Evolutionary conservation across 2,888 invertebrate genomes (phyloP).

Genomic region (Temnothorax unifasciatus): DNA sequence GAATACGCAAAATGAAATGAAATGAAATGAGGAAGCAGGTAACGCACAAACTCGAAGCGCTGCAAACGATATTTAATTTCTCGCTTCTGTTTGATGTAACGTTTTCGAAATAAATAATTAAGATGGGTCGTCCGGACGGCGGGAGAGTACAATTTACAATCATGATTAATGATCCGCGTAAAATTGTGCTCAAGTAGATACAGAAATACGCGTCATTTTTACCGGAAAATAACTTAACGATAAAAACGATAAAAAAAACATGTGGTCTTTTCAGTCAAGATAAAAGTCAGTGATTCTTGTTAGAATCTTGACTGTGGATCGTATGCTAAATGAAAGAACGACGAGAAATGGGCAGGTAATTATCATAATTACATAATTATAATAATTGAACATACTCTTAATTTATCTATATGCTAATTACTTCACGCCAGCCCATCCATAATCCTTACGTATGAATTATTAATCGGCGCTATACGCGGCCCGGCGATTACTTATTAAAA

Average conservation of each 20-base stretch:
- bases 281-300: conserved; percentile 10
- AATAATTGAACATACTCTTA: conserved; percentile 70
- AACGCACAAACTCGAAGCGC: conserved; percentile 41
- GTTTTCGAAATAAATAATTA: conserved; percentile 56
- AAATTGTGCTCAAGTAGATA: conserved; percentile 40
- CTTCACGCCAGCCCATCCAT: conserved; percentile 64
- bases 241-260: not conserved
- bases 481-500: conserved; percentile 76
- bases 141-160: conserved; percentile 24
- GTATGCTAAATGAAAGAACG: not conserved
- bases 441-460: conserved; percentile 80
- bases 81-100: conserved; percentile 55
- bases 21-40: conserved; percentile 55
- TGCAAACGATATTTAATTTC: conserved; percentile 56
- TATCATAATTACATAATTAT: conserved; percentile 79
- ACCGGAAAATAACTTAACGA: not conserved
- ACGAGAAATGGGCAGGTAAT: conserved; percentile 67
- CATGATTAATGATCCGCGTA: conserved; percentile 26
- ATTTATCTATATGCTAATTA: conserved; percentile 53
- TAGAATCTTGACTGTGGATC: not conserved
- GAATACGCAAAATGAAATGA: conserved; percentile 56
- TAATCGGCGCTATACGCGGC: conserved; percentile 76
- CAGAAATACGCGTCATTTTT: conserved; percentile 21
- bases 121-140: conserved; percentile 33
- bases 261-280: not conserved